phyloP scores from a whole-genome alignment of 2,888 invertebrate species.

The Hylaea fasciaria region DNA sequence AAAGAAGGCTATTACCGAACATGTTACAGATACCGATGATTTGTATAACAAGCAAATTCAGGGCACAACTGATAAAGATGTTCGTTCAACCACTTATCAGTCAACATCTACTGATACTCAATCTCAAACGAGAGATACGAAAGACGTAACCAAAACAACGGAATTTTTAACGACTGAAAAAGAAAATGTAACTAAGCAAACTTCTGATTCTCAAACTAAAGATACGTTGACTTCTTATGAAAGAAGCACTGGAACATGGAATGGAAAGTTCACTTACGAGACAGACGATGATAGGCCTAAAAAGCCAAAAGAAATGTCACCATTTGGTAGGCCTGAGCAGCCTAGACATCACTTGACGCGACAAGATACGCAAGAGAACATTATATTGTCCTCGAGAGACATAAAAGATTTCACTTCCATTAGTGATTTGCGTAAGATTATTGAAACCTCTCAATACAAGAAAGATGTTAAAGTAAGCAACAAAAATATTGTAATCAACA shows the following conservation, averaged over 20 bases:
- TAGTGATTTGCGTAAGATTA: slow-evolving; percentile 77
- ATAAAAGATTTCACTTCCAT: slow-evolving; percentile 82
- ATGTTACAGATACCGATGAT: slow-evolving; percentile 59
- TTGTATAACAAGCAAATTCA: slow-evolving; percentile 58
- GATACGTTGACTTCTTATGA: slow-evolving; percentile 77
- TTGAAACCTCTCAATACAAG: slow-evolving; percentile 73
- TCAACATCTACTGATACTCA: slow-evolving; percentile 60
- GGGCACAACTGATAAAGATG: slow-evolving; percentile 56
- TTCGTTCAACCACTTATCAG: slow-evolving; percentile 57
- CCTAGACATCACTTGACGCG: slow-evolving; percentile 76
- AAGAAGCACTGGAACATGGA: slow-evolving; percentile 83
- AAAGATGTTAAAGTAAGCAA: slow-evolving; percentile 78
- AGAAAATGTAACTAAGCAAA: slow-evolving; percentile 78
- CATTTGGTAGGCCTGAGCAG: slow-evolving; percentile 73
- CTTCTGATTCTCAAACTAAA: slow-evolving; percentile 67
- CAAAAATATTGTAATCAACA: slow-evolving; percentile 78
- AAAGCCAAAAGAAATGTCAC: slow-evolving; percentile 73
- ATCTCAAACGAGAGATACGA: slow-evolving; percentile 58
- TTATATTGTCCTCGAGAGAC: slow-evolving; percentile 77
- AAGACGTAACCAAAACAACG: slow-evolving; percentile 62
- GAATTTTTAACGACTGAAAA: slow-evolving; percentile 78
- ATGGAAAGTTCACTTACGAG: slow-evolving; percentile 84
- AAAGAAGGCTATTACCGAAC: slow-evolving; percentile 73
- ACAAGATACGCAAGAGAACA: slow-evolving; percentile 80
- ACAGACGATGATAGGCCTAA: slow-evolving; percentile 76